Base-by-base conservation (phyloP, 53 echinoderm and acorn worm genomes). In the Echinarachnius parma region DNA sequence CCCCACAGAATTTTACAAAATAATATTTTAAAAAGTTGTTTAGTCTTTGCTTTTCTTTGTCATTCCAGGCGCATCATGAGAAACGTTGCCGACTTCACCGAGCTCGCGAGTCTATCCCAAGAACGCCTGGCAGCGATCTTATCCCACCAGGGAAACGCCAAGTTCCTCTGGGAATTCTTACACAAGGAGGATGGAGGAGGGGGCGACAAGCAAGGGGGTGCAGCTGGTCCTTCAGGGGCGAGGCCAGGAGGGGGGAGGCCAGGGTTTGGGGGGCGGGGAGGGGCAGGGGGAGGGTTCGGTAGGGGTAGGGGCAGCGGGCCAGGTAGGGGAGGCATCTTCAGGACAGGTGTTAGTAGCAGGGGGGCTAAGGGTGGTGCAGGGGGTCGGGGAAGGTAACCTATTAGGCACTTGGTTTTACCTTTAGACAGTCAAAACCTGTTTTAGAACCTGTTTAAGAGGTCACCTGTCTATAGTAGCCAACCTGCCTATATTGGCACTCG, bases 161-260 rank as follows among this genome's bases (percentile, higher is more conserved):
- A 82, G 34, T 31, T 82, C 21, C 82, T 93, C 25, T 89, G 93
- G 93, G 79, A 86, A 16, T 93, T 93, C 81, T 76, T 93, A 10
- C 93, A 93, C 44, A 77, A 77, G 28, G 70, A 83, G 25, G 57
- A 60, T 14, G 46, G 57, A 21, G 66, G 47, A 69, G 53, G 33
- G 22, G 33, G n/a, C 31, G 48, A 32, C 69, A 10, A 15, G 34
- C 52, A 19, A 19, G 52, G 18, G 52, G 4, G 14, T 49, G 50
- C 50, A 9, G 50, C 4, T 9, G 19, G 11, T 4, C 50, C 50
- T 19, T 9, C 13, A 9, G n/a, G n/a, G n/a, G n/a, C n/a, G n/a
- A n/a, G n/a, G 50, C 50, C 50, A 49, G 28, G 26, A 57, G 26
- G 26, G 25, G 28, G 57, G n/a, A n/a, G n/a, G 52, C 11, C 16